Evolutionary conservation across 2,797 vertebrate genomes (phyloP), one percentile per base, ranked within the genome.

Genomic region (Molossus molossus): DNA sequence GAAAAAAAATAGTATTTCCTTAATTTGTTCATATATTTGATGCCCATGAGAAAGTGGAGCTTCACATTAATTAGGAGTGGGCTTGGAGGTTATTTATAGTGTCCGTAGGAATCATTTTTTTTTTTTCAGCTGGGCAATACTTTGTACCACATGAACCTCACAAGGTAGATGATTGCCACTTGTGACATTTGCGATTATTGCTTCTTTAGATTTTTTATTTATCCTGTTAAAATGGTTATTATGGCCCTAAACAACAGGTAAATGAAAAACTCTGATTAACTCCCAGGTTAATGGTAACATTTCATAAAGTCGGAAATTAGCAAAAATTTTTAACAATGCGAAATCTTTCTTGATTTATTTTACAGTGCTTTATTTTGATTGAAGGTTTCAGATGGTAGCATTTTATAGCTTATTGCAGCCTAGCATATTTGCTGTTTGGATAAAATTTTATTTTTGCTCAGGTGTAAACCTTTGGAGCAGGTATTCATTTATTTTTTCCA

Each of bases 121-220:
- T n/a, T n/a, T 98, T 98, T 98, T 98, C 98, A 98, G 98, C 98
- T 98, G 98, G 90, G 98, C 88, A 64, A 96, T 53, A 87, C 97
- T 97, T 98, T 98, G 97, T 97, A 98, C 97, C 21, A 9, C 93
- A 37, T 75, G 94, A 95, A 89, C 94, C 87, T 97, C 87, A 86
- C 98, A 97, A 91, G 94, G 95, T 96, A 98, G 96, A 97, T 97
- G 98, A 98, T 97, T 98, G 98, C 97, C 80, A 80, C 98, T 98
- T 98, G 98, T 98, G 97, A 98, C 98, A 97, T 97, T 98, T 95
- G 2, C 72, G 53, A 97, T 98, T 98, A 98, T 98, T 98, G 97
- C 98, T 98, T 98, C 98, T 98, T 98, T 97, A 98, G 98, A 98
- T 98, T 98, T 98, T 98, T 98, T 98, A 98, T 98, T 98, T 98